phyloP scores from a whole-genome alignment of 2,797 vertebrate genomes.

The Falco columbarius region DNA sequence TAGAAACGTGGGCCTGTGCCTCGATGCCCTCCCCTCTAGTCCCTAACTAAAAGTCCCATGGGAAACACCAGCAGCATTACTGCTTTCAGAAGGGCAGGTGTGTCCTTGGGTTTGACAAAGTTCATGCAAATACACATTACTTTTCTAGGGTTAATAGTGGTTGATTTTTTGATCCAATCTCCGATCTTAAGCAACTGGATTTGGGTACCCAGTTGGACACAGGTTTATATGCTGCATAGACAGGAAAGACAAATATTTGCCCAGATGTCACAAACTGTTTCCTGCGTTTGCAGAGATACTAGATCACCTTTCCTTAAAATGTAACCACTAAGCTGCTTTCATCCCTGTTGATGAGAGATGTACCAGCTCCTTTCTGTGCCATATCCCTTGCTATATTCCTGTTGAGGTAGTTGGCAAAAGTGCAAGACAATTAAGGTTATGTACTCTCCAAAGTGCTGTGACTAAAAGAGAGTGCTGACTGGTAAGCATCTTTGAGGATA shows the following conservation, averaged over 20 bases:
- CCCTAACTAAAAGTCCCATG: neutral
- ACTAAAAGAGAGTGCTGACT: neutral
- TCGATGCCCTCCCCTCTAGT: neutral
- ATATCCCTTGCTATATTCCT: neutral
- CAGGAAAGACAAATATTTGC: neutral
- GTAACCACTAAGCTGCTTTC: neutral
- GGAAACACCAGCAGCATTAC: neutral
- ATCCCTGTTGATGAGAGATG: neutral
- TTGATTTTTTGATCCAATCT: neutral
- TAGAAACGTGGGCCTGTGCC: neutral
- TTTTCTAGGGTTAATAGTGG: neutral
- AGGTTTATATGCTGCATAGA: neutral
- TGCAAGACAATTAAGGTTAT: neutral
- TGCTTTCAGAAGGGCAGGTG: neutral
- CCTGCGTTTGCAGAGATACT: rapidly evolving
- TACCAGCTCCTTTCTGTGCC: neutral
- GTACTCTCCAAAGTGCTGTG: neutral
- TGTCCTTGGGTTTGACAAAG: neutral
- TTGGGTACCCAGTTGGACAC: neutral
- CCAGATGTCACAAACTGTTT: neutral
- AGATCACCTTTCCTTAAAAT: neutral
- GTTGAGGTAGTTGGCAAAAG: neutral
- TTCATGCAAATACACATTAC: neutral
- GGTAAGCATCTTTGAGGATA: neutral
- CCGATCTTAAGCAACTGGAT: neutral